Evolutionary conservation across 2,113 vertebrate genomes (phyloP), one percentile per base, ranked within the genome.

Genomic region (Dipodomys stephensi): DNA sequence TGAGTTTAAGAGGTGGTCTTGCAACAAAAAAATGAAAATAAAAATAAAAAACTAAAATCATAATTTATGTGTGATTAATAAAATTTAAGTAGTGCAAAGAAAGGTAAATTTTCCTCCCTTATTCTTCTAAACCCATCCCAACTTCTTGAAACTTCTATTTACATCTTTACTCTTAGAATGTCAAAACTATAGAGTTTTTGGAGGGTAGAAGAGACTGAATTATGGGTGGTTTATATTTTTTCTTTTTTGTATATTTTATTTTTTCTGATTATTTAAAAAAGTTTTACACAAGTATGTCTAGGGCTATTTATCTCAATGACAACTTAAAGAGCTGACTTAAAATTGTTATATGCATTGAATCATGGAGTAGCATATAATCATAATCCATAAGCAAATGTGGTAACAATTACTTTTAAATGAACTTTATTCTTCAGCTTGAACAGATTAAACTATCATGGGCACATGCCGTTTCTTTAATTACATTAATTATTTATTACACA

Each of bases 361-460:
- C n/a, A 9, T 32, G 28, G 76, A 49, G 13, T 87, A 49, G 78
- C n/a, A 28, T 44, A 28, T 39, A 69, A 88, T 83, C 64, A n/a
- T 78, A 77, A 69, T 65, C 94, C 23, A 60, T 83, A 78, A 85
- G 60, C 72, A 82, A 97, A 94, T 87, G 53, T 96, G 95, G 87
- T 83, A 92, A 71, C 92, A 81, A 39, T 95, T 95, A 93, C 87
- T 94, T 65, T 69, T 57, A 39, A 86, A 81, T 91, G 84, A 77
- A 90, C 84, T 93, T 91, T 82, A 74, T 88, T 94, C 87, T 95
- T 94, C 83, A 87, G 78, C 90, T 90, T 94, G 93, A 90, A 88
- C 83, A 94, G 83, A 94, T 95, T 95, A 89, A 71, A 72, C 35
- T 71, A 0, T 72, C 28, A 84, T 62, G 65, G 46, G 57, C 44